Conservation (phyloP, 2,888 invertebrate species). For the Erynnis tages region DNA sequence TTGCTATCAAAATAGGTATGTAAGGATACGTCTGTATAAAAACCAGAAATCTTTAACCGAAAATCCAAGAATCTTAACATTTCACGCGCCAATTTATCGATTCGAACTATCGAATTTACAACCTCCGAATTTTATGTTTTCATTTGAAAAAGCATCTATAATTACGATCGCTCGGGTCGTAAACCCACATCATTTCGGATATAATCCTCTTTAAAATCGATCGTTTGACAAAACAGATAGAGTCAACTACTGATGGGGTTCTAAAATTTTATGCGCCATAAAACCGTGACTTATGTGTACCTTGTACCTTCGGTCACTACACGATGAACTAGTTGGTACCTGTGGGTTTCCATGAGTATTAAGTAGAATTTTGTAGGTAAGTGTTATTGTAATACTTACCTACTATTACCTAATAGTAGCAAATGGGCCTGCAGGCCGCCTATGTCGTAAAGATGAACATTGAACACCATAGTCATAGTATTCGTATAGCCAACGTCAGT, state of each 20-base stretch:
- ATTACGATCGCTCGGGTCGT: constrained; percentile 43
- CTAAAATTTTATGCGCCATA: constrained; percentile 77
- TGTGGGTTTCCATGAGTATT: too few relatives aligned
- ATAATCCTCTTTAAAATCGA: constrained; percentile 49
- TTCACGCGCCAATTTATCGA: constrained; percentile 6
- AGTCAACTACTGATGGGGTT: constrained; percentile 57
- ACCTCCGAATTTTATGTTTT: constrained; percentile 37
- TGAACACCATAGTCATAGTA: too few relatives aligned
- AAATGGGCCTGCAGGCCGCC: too few relatives aligned
- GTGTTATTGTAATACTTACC: too few relatives aligned
- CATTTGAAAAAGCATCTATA: constrained; percentile 38
- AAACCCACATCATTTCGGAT: constrained; percentile 48
- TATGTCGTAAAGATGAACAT: too few relatives aligned
- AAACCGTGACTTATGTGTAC: constrained; percentile 72
- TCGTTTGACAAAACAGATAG: constrained; percentile 51
- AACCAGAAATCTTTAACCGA: not conserved
- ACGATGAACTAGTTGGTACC: constrained; percentile 43
- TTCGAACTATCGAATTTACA: not conserved
- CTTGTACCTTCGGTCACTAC: constrained; percentile 25
- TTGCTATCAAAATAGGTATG: too few relatives aligned
- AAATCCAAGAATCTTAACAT: not conserved
- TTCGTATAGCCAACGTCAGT: too few relatives aligned
- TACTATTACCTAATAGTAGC: too few relatives aligned
- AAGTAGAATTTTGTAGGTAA: too few relatives aligned
- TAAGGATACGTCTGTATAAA: not conserved